Percentiles rank a stretch among this genome's conserved stretches.
Conservation (phyloP, 2,113 vertebrate species). For the Colius striatus region DNA sequence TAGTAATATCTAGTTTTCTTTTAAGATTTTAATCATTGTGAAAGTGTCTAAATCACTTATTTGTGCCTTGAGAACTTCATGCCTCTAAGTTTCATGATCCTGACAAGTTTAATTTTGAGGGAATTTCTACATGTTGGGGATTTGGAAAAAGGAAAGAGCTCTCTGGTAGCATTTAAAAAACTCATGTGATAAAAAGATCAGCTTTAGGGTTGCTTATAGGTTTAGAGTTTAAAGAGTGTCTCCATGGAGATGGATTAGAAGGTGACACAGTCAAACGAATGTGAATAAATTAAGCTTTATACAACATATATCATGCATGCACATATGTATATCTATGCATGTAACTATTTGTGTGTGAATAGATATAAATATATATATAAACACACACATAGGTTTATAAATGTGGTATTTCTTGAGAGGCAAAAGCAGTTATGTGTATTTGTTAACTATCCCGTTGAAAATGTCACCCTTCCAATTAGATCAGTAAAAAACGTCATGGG, state of each 20-base stretch:
- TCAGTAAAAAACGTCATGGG: background rate
- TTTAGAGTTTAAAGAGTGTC: background rate
- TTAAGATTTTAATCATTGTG: background rate
- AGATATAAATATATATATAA: background rate
- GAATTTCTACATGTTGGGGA: background rate
- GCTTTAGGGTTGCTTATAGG: background rate
- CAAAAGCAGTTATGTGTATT: background rate
- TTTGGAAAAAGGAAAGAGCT: background rate
- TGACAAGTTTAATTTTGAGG: conserved; percentile 2
- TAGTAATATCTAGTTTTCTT: background rate
- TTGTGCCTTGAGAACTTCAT: background rate
- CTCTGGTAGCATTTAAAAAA: background rate
- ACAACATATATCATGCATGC: background rate
- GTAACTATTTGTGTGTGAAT: no score
- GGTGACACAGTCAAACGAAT: background rate
- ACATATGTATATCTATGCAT: background rate
- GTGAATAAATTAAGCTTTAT: background rate
- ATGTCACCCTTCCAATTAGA: background rate
- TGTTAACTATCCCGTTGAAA: background rate
- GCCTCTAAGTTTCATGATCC: background rate
- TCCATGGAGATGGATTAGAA: background rate
- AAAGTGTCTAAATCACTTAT: background rate
- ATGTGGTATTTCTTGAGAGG: background rate
- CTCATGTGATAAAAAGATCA: background rate
- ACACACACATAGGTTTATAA: background rate